Base-by-base conservation (phyloP, 2,797 vertebrate genomes). In the Tragelaphus eurycerus region DNA sequence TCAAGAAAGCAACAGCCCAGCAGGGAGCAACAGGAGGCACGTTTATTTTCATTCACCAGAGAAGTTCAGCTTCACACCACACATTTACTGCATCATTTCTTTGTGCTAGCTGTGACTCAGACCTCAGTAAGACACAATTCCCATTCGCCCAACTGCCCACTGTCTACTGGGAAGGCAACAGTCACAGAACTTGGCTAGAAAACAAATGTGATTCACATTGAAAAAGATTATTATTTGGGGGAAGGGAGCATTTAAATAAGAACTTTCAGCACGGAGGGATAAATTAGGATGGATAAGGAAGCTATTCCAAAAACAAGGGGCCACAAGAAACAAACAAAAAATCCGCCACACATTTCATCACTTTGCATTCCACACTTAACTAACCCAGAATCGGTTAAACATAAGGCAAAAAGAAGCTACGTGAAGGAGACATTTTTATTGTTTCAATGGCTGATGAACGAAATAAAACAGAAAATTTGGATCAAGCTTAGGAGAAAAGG, bases 301-400 rank as follows among this genome's bases (percentile, higher is more conserved):
- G 97, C 90, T 85, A 85, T 90, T 97, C 84, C 95, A 84, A 96
- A 98, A 98, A 96, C 97, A 98, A 98, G 97, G 92, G 94, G 96
- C 97, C 95, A 93, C 83, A 74, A 74, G 60, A 93, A 94, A 27
- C 92, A 92, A 93, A 85, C 59, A 82, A 90, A 86, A 78, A 96
- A 89, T 95, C 95, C 54, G 1, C n/a, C 0, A 1, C 4, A 1
- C n/a, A 13, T 62, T 55, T 34, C 31, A 76, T 55, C 34, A 6
- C n/a, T 12, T 55, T 11, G 19, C 59, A n/a, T 83, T n/a, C 59
- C 29, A 54, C 9, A 6, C 0, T 27, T 38, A n/a, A 46, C 25
- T 27, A 57, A 52, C 25, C 31, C 29, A 8, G 29, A 62, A n/a
- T 82, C 0, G 2, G 5, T 29, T 13, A 87, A 86, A 19, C 5